Conservation (phyloP, 2,797 vertebrate species). For the Myiotriccus ornatus region DNA sequence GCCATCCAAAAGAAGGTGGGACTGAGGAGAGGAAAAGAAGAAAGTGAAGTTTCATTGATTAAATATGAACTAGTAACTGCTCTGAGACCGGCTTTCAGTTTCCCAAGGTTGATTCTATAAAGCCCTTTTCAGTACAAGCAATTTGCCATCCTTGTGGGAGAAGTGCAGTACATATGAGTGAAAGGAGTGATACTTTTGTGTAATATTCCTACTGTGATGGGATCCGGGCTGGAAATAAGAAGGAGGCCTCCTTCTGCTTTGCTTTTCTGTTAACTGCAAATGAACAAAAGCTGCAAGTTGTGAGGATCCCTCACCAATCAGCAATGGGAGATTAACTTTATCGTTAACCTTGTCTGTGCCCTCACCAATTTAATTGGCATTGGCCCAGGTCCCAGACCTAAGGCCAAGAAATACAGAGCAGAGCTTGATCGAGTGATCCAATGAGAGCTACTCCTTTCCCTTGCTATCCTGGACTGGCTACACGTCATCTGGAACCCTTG, state of each 20-base stretch:
- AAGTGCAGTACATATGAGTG: background rate
- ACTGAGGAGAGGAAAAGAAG: background rate
- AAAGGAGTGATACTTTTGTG: background rate
- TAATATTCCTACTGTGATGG: background rate
- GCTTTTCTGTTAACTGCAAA: conserved; percentile 15
- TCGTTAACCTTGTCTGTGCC: conserved; percentile 44
- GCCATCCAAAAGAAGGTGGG: background rate
- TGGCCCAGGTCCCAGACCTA: conserved; percentile 35
- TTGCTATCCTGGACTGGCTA: background rate
- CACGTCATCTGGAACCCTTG: background rate
- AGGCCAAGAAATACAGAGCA: background rate
- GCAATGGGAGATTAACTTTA: conserved; percentile 37
- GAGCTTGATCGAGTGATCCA: background rate
- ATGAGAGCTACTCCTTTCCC: background rate
- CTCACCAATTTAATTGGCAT: conserved; percentile 30
- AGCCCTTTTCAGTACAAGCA: background rate
- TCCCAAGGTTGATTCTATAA: background rate
- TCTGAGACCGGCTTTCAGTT: background rate
- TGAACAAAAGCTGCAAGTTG: conserved; percentile 18
- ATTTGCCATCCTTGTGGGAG: background rate
- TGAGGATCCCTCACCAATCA: conserved; percentile 21
- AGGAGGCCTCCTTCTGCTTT: background rate
- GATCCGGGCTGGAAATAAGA: background rate
- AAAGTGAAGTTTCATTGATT: background rate
- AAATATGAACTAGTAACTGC: background rate